These are phyloP conservation scores for Excalfactoria chinensis DNA, from an alignment of 2,113 vertebrate genomes.

Conservation along the genomic window DNA sequence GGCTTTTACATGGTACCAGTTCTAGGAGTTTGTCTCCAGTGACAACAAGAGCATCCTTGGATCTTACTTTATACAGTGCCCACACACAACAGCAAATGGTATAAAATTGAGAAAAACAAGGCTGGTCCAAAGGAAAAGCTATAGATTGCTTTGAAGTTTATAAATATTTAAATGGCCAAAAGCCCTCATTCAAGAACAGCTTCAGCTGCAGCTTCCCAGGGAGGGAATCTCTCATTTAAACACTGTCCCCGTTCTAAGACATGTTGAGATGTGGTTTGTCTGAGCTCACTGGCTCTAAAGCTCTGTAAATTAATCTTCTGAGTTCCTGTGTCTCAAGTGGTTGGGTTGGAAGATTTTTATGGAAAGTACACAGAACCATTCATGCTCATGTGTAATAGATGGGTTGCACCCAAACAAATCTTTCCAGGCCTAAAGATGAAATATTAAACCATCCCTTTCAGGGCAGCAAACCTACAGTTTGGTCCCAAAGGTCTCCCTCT, in stretches of 20 bases:
- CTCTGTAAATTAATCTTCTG: neutral
- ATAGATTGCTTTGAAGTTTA: slow-evolving; percentile 3
- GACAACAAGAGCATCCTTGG: slow-evolving; percentile 13
- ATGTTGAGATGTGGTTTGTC: neutral
- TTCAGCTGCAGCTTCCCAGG: neutral
- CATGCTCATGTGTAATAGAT: neutral
- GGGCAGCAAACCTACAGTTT: neutral
- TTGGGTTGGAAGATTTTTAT: neutral
- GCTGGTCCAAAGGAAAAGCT: neutral
- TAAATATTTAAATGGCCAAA: neutral
- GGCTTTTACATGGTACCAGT: neutral
- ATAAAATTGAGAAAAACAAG: neutral
- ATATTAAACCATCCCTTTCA: neutral
- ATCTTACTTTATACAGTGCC: neutral
- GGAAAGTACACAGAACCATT: neutral
- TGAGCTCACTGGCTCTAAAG: neutral
- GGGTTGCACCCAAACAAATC: neutral
- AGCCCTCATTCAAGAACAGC: neutral
- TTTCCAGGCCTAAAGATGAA: slow-evolving; percentile 14
- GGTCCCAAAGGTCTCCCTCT: neutral
- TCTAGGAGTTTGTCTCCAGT: neutral
- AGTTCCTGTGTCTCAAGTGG: neutral
- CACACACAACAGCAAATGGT: neutral
- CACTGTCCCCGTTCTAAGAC: neutral
- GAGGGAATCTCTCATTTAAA: neutral